phyloP scores from a whole-genome alignment of 2,888 invertebrate species.

The Tetheella fluctuosa region DNA sequence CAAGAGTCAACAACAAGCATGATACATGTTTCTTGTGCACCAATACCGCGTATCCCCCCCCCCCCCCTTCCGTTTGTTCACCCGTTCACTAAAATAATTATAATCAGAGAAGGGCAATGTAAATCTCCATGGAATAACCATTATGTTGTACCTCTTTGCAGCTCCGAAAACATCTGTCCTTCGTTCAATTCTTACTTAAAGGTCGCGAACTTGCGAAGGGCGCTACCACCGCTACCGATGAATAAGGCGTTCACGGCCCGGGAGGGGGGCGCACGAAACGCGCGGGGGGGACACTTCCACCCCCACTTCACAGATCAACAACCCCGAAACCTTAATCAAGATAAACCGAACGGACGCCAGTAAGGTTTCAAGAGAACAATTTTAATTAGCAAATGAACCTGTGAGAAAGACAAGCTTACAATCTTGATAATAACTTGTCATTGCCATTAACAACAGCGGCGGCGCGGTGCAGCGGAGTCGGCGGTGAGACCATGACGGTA shows the following conservation, averaged over 20 bases:
- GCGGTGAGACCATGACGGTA: constrained; percentile 30
- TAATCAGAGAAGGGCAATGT: not conserved
- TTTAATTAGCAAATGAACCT: constrained; percentile 59
- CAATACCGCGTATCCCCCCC: too few species aligned
- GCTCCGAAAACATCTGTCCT: constrained; percentile 60
- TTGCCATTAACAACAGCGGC: constrained; percentile 28
- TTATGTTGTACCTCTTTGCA: constrained; percentile 33
- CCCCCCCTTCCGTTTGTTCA: too few species aligned
- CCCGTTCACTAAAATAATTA: too few species aligned
- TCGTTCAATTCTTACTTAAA: constrained; percentile 62
- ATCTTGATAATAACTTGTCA: constrained; percentile 33
- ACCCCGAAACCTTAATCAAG: constrained; percentile 76
- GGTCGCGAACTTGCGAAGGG: constrained; percentile 73
- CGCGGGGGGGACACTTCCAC: constrained; percentile 42
- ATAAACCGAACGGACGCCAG: constrained; percentile 62
- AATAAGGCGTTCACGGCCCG: constrained; percentile 64
- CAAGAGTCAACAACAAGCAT: too few species aligned
- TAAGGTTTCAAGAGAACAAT: constrained; percentile 57
- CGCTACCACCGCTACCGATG: constrained; percentile 55
- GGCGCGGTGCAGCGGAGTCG: too few species aligned
- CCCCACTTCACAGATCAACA: constrained; percentile 73
- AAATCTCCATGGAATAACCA: constrained; percentile 3
- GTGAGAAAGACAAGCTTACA: constrained; percentile 32
- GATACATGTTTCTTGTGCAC: too few species aligned
- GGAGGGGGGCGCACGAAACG: constrained; percentile 42